These are phyloP conservation scores for Narcine bancroftii DNA, from an alignment of 2,113 vertebrate species.

Conservation along the genomic window DNA sequence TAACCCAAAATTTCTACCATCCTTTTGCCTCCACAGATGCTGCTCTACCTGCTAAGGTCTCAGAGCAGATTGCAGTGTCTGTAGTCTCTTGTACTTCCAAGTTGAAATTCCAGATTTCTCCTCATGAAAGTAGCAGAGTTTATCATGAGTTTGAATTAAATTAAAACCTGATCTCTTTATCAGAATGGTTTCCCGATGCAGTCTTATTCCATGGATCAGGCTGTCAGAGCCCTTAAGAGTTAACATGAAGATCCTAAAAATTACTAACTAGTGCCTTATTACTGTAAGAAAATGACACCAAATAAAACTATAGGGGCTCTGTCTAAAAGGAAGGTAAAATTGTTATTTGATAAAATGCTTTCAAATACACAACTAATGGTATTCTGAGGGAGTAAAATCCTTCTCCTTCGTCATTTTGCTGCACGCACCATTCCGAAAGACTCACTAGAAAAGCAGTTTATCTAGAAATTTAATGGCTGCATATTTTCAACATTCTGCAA, in stretches of 20 bases:
- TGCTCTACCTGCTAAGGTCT: no score
- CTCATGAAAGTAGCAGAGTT: background rate
- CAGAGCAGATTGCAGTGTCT: no score
- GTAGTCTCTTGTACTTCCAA: no score
- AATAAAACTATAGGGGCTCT: background rate
- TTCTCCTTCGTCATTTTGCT: background rate
- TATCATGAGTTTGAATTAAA: background rate
- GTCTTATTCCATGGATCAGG: background rate
- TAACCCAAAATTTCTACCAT: no score
- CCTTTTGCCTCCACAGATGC: no score
- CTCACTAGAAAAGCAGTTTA: no score
- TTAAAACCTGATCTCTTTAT: background rate
- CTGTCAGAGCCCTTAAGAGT: background rate
- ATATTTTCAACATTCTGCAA: no score
- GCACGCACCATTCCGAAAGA: background rate
- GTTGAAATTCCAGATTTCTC: background rate
- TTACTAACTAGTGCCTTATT: background rate
- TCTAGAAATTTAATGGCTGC: no score
- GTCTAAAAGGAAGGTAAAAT: background rate
- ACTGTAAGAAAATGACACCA: background rate
- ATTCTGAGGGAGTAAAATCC: background rate
- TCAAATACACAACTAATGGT: background rate
- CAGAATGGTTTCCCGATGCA: background rate
- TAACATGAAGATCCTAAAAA: background rate
- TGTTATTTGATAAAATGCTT: background rate